These are phyloP conservation scores for Aporrectodea caliginosa DNA, from an alignment of 1,140 invertebrate species.

Conservation along the genomic window DNA sequence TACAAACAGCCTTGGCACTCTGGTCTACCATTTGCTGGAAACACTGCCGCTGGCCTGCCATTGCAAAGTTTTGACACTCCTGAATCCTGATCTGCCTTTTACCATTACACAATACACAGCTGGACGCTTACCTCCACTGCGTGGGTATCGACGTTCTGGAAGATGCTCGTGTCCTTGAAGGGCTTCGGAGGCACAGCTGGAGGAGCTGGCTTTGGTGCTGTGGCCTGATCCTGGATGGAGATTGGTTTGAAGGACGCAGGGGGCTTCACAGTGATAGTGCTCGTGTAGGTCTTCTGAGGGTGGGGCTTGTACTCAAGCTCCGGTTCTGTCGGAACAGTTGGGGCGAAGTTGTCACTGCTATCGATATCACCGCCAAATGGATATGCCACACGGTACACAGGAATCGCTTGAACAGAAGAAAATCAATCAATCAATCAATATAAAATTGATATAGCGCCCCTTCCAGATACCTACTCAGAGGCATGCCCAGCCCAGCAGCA, in stretches of 20 bases:
- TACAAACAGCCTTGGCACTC: too few relatives aligned
- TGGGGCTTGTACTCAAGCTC: constrained; percentile 31
- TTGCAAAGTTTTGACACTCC: too few relatives aligned
- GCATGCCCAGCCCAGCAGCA: too few relatives aligned
- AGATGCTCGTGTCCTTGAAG: constrained; percentile 32
- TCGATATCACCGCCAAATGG: constrained; percentile 28
- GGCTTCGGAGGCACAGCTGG: constrained; percentile 30
- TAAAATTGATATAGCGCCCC: too few relatives aligned
- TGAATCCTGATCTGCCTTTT: too few relatives aligned
- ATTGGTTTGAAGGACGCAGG: constrained; percentile 23
- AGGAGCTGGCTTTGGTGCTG: constrained; percentile 27
- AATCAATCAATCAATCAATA: too few relatives aligned
- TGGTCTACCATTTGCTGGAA: too few relatives aligned
- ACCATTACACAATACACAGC: too few relatives aligned
- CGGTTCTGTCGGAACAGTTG: constrained; percentile 14
- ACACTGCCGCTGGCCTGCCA: too few relatives aligned
- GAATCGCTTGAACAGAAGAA: too few relatives aligned
- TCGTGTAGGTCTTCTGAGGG: constrained; percentile 29
- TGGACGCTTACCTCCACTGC: constrained; percentile 47
- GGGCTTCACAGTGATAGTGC: constrained; percentile 23
- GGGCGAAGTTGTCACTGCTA: not conserved
- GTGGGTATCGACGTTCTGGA: constrained; percentile 53
- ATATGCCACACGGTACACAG: not conserved
- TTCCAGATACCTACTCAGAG: too few relatives aligned
- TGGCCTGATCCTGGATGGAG: constrained; percentile 14